These are phyloP conservation scores for Brachionus rotundiformis DNA, from an alignment of 1,140 invertebrate species.

Conservation along the genomic window DNA sequence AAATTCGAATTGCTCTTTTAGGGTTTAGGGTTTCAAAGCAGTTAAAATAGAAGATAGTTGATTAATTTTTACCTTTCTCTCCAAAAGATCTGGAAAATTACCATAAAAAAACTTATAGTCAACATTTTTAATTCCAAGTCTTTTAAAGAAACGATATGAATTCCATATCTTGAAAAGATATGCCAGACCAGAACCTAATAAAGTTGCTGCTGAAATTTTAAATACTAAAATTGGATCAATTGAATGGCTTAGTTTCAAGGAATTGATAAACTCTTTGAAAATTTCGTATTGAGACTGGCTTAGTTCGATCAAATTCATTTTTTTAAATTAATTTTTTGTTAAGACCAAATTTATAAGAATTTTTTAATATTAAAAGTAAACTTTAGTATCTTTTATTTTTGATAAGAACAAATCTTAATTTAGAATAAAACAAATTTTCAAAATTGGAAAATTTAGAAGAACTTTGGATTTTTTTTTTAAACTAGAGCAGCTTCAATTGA, in stretches of 20 bases:
- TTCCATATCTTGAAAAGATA: background rate
- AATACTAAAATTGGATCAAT: background rate
- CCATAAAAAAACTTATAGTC: constrained; percentile 10
- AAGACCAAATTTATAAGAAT: no score
- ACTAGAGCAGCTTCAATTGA: no score
- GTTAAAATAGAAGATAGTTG: no score
- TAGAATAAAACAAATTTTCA: no score
- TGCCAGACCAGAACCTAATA: background rate
- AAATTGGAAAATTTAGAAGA: no score
- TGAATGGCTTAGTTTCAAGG: background rate
- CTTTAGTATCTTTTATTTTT: no score
- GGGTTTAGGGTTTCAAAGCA: background rate
- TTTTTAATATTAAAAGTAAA: no score
- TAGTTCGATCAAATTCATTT: background rate
- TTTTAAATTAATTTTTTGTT: background rate
- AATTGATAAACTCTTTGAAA: background rate
- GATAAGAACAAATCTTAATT: no score
- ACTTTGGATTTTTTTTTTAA: background rate
- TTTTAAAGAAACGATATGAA: constrained; percentile 28
- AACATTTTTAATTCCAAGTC: background rate
- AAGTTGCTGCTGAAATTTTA: background rate
- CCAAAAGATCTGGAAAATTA: background rate
- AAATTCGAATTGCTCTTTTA: constrained; percentile 3
- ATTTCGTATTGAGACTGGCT: background rate
- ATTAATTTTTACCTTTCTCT: background rate